Base-by-base conservation (phyloP, 2,888 invertebrate species). In the Taphrorychus bicolor region DNA sequence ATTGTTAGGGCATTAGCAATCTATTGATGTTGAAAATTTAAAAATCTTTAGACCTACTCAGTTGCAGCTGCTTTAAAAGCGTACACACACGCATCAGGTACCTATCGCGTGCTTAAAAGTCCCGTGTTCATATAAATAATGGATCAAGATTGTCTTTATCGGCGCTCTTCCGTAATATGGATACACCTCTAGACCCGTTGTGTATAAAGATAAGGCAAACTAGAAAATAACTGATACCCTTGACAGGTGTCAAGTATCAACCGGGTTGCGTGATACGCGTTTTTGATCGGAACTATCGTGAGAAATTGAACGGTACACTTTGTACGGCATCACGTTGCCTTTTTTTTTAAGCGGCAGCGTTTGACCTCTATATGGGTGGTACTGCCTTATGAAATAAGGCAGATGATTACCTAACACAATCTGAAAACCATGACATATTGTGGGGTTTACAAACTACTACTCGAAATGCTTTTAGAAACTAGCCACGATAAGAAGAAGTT, bases 101-200 rank as follows among this genome's bases (percentile, higher is more conserved):
- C 9, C 5, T 16, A 53, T 51, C 41, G 60, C 60, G 60, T 60
- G 60, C 42, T 60, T n/a, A 18, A 5, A 24, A 32, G 41, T 42
- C 52, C 16, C 40, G 9, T 17, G 42, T 53, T 51, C 14, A 32
- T 53, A 60, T 60, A 49, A 51, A 32, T 61, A 22, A 21, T 42
- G 54, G 52, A 51, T 52, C 40, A 52, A 14, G 61, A 54, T 52
- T 45, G 45, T 54, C 54, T 54, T 61, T 54, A 61, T 61, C 53
- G 32, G n/a, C 18, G 52, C 54, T 56, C 56, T 56, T 56, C 62
- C 62, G 56, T 62, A 62, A 62, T 62, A 56, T 48, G 62, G 62
- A 62, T 62, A 62, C 53, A 32, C 56, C 48, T 60, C 14, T 53
- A 61, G 48, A 54, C 24, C 54, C 45, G 24, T 45, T 54, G 45